Conservation (phyloP, 2,888 invertebrate genomes). For the Aleiodes alternator region DNA sequence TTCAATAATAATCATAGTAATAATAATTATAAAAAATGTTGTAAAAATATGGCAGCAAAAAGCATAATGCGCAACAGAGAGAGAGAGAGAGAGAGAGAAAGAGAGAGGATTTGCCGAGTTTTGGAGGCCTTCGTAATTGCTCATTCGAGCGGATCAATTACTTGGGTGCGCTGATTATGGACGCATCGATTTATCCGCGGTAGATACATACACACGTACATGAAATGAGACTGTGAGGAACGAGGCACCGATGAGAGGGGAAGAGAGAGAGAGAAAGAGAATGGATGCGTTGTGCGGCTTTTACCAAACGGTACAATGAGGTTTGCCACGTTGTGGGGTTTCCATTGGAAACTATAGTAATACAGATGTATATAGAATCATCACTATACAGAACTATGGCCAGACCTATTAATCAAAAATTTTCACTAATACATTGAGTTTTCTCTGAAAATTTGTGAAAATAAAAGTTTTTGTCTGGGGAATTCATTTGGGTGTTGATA, state of each 20-base stretch:
- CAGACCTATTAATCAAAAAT: not conserved
- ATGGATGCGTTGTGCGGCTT: constrained; percentile 21
- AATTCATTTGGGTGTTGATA: too few relatives aligned
- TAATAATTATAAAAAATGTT: too few relatives aligned
- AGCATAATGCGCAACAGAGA: not conserved
- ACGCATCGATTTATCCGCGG: constrained; percentile 26
- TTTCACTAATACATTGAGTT: constrained; percentile 1
- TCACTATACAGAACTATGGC: constrained; percentile 7
- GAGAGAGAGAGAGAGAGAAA: not conserved
- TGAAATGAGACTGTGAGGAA: not conserved
- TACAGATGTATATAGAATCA: constrained; percentile 10
- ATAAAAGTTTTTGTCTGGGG: too few relatives aligned
- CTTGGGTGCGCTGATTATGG: constrained; percentile 36
- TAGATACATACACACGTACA: not conserved
- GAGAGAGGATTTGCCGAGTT: not conserved
- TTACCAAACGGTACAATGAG: constrained; percentile 34
- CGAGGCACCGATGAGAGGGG: not conserved
- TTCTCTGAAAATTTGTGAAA: too few relatives aligned
- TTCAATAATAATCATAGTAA: too few relatives aligned
- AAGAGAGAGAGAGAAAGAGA: not conserved
- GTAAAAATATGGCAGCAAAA: too few relatives aligned
- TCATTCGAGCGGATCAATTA: constrained; percentile 36
- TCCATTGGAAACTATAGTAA: constrained; percentile 11
- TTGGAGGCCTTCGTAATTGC: constrained; percentile 6
- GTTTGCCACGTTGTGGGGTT: constrained; percentile 29